These are phyloP conservation scores for Willowsia nigromaculata DNA, from an alignment of 2,888 invertebrate genomes.

Conservation along the genomic window DNA sequence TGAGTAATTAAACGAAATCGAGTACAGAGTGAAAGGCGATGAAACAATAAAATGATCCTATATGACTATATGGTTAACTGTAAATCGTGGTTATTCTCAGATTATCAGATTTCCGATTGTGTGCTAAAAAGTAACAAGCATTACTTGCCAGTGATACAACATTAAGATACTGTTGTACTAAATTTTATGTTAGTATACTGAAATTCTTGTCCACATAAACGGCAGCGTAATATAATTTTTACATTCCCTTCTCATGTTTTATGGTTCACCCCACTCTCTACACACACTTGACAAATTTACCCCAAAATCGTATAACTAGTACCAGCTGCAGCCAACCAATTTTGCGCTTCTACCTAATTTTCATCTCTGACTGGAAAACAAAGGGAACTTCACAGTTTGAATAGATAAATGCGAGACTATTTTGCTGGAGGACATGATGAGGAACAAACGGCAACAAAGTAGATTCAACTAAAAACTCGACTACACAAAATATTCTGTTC, in stretches of 20 bases:
- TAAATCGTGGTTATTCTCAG: background rate
- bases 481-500: background rate
- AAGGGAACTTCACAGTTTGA: background rate
- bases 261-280: background rate
- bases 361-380: background rate
- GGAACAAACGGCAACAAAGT: background rate
- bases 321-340: background rate
- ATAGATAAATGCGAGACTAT: background rate
- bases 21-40: too few species aligned
- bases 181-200: too few species aligned
- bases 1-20: too few species aligned
- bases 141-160: background rate
- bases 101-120: slow-evolving; percentile 12
- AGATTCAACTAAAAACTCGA: background rate
- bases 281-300: background rate
- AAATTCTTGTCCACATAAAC: background rate
- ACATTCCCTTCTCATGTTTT: background rate
- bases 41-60: too few species aligned
- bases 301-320: too few species aligned
- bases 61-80: too few species aligned
- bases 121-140: background rate
- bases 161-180: too few species aligned
- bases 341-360: background rate
- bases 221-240: background rate
- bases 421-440: background rate